Conservation (phyloP, 2,888 invertebrate genomes). For the Oegoconia quadripuncta region DNA sequence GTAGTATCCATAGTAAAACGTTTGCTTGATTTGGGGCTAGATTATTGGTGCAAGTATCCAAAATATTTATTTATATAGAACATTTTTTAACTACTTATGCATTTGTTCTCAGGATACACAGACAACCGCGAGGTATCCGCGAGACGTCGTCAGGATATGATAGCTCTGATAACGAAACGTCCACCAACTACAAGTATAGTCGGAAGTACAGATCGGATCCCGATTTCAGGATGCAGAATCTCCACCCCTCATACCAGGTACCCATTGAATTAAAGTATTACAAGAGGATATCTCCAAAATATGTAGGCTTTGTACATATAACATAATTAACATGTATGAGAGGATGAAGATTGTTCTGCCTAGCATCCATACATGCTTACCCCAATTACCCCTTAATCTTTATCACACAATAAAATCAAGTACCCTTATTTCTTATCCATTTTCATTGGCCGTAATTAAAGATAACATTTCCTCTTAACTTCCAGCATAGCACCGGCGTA, state of each 20-base stretch:
- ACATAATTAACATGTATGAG: too few relatives aligned
- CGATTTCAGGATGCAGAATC: constrained; percentile 86
- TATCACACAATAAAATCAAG: too few relatives aligned
- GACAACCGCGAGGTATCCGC: constrained; percentile 81
- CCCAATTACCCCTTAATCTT: too few relatives aligned
- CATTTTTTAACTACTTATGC: too few relatives aligned
- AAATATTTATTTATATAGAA: too few relatives aligned
- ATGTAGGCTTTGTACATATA: too few relatives aligned
- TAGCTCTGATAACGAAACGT: constrained; percentile 91
- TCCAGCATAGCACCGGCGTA: constrained; percentile 65
- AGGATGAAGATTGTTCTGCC: too few relatives aligned
- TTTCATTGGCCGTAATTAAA: too few relatives aligned
- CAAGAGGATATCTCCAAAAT: constrained; percentile 1
- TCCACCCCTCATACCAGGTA: constrained; percentile 79
- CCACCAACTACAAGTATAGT: constrained; percentile 81
- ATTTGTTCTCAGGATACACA: constrained; percentile 73
- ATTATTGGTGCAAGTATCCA: too few relatives aligned
- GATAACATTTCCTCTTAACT: constrained; percentile 1
- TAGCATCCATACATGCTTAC: too few relatives aligned
- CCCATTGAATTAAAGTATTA: background rate
- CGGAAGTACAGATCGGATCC: constrained; percentile 92
- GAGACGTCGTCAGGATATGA: constrained; percentile 96
- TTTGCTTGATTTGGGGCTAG: too few relatives aligned
- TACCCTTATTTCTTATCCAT: background rate
- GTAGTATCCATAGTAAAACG: too few relatives aligned